Base-by-base conservation (phyloP, 2,797 vertebrate genomes). In the Dendrocincla fuliginosa region DNA sequence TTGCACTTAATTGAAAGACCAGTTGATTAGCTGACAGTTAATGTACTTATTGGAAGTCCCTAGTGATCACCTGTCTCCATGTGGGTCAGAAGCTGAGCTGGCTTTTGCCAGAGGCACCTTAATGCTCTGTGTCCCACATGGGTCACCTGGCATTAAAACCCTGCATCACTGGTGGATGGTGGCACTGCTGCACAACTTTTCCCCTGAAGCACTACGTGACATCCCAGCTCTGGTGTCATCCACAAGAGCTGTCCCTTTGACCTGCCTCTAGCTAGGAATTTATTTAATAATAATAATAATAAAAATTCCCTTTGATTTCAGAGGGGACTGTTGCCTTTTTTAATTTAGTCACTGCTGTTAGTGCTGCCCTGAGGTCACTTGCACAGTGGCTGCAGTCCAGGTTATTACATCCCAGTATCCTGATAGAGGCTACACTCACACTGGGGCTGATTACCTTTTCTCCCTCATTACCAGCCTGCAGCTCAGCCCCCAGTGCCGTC, bases 401-500 rank as follows among this genome's bases (percentile, higher is more conserved):
- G 39, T 78, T 5, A 1, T 20, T 71, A 25, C 19, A 3, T 67
- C 50, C 52, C 1, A 0, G 15, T 52, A 64, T 52, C 56, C 57
- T 52, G 14, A 53, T 33, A 18, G 0, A 0, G 71, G 49, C n/a
- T 56, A 32, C 44, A 11, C 46, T 59, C 6, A 0, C 11, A 32
- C 16, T 6, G n/a, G 19, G 60, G 33, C 87, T 96, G 50, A 91
- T 77, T 63, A 65, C 20, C 20, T 84, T 79, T 46, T 59, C 9
- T 27, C n/a, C 16, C 30, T 87, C 9, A 0, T 57, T 80, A 46
- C 27, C 97, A 99, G 99, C 99, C 39, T 99, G 99, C 55, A 98
- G 97, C 25, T 96, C 97, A 0, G 98, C 98, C 24, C 98, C 99
- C 3, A 98, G 98, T 0, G 98, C 98, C 5, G 80, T 98, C 87